Percentiles rank a stretch among this genome's conserved stretches.
Conservation (phyloP, 1,140 invertebrate genomes). For the Dreissena rostriformis region DNA sequence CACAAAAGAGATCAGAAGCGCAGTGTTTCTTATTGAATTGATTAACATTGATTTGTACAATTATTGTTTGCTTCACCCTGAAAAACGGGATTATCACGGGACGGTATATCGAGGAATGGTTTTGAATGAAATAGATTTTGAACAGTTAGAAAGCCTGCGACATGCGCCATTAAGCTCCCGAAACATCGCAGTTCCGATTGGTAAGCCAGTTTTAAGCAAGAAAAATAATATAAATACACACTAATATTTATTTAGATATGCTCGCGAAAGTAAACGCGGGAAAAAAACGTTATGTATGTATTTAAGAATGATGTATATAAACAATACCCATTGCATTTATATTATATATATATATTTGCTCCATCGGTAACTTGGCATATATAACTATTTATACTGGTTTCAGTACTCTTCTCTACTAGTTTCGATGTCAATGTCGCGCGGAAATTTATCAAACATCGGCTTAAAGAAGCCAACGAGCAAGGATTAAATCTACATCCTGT, state of each 20-base stretch:
- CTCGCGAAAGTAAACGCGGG: neutral
- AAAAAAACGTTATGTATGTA: neutral
- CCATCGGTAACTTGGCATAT: neutral
- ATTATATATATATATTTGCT: too few species aligned
- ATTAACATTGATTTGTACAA: slow-evolving; percentile 62
- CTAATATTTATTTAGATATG: neutral
- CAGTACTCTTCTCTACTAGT: slow-evolving; percentile 43
- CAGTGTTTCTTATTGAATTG: slow-evolving; percentile 58
- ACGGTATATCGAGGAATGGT: slow-evolving; percentile 56
- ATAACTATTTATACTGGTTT: neutral
- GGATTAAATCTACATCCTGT: slow-evolving; percentile 4
- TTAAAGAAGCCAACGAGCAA: slow-evolving; percentile 18
- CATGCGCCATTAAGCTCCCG: slow-evolving; percentile 38
- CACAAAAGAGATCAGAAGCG: slow-evolving; percentile 36
- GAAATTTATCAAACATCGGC: slow-evolving; percentile 42
- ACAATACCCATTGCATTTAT: too few species aligned
- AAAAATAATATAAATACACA: too few species aligned
- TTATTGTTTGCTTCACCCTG: slow-evolving; percentile 53
- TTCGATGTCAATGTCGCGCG: slow-evolving; percentile 10
- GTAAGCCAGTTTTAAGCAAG: neutral
- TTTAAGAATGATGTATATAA: too few species aligned
- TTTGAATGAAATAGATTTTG: slow-evolving; percentile 33
- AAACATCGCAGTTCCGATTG: slow-evolving; percentile 56
- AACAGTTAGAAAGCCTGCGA: slow-evolving; percentile 25
- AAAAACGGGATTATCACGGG: slow-evolving; percentile 37